These are phyloP conservation scores for rabbit (Oryctolagus cuniculus) DNA, from an alignment of 2,113 vertebrate species.

Conservation along the genomic window mOryCun1.1 NC_091436.1:125399501-125400000, in stretches of 20 bases:
- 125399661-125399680: neutral
- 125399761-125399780: neutral
- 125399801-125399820: no score
- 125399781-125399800: neutral
- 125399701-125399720: neutral
- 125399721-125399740: neutral
- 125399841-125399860: accelerated
- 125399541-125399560: neutral
- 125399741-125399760: neutral
- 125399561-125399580: neutral
- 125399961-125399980: neutral
- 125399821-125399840: neutral
- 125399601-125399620: neutral
- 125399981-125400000: neutral
- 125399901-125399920: neutral
- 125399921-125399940: neutral
- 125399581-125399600: neutral
- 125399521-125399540: conserved; percentile 21
- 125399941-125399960: neutral
- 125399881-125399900: neutral
- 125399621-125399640: neutral
- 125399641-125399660: neutral
- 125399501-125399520: neutral
- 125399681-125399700: neutral
- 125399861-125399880: neutral